phyloP scores from a whole-genome alignment of 1,140 invertebrate species.

The Habropoda laboriosa region DNA sequence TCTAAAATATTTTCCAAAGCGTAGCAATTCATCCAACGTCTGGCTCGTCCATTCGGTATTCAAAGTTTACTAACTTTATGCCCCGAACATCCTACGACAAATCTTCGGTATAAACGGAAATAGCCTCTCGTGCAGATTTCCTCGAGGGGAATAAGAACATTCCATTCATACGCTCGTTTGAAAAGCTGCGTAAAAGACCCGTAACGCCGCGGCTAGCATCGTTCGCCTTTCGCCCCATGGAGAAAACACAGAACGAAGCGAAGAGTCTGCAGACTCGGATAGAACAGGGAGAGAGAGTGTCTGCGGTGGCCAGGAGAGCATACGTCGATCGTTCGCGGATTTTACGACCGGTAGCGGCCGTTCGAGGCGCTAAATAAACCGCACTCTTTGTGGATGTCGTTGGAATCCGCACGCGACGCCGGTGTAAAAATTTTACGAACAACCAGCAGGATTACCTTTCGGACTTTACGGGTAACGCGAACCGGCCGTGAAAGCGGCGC shows the following conservation, averaged over 20 bases:
- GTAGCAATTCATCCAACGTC: too few relatives aligned
- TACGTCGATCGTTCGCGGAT: slow-evolving; percentile 55
- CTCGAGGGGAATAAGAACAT: background rate
- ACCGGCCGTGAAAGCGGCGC: slow-evolving; percentile 11
- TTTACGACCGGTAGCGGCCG: slow-evolving; percentile 46
- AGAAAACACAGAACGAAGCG: background rate
- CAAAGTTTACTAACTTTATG: too few relatives aligned
- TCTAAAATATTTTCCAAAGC: too few relatives aligned
- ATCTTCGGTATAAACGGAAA: background rate
- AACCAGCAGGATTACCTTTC: slow-evolving; percentile 33
- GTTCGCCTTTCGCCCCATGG: background rate
- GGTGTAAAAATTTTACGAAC: slow-evolving; percentile 59
- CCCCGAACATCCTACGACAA: too few relatives aligned
- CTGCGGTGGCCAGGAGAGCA: background rate
- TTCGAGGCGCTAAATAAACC: slow-evolving; percentile 53
- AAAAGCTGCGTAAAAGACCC: background rate
- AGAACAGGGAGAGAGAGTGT: too few relatives aligned
- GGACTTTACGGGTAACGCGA: slow-evolving; percentile 38
- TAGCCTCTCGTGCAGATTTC: background rate
- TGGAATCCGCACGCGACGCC: slow-evolving; percentile 6
- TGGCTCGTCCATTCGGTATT: too few relatives aligned
- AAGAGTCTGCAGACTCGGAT: background rate
- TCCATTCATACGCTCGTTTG: background rate
- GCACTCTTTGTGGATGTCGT: slow-evolving; percentile 28
- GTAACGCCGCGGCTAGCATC: background rate